Conservation (phyloP, 2,888 invertebrate genomes). For the Tipula confusa region DNA sequence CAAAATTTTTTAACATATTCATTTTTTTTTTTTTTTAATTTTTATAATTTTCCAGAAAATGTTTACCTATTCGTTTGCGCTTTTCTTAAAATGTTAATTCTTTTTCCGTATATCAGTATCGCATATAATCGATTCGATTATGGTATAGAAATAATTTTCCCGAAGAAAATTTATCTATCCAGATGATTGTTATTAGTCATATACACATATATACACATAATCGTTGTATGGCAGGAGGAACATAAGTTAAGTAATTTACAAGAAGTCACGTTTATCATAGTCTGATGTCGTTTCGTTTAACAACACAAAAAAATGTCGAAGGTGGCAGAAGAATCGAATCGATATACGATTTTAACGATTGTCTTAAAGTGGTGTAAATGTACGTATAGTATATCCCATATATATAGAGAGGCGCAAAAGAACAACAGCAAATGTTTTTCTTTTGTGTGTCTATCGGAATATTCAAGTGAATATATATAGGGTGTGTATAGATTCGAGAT, state of each 20-base stretch:
- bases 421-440: too few relatives aligned
- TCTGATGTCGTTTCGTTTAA: background rate
- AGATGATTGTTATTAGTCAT: background rate
- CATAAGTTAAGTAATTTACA: slow-evolving; percentile 25
- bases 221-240: background rate
- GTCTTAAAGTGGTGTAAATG: background rate
- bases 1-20: too few relatives aligned
- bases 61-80: too few relatives aligned
- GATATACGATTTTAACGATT: background rate
- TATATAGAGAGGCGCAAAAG: background rate
- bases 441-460: background rate
- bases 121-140: background rate
- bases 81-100: too few relatives aligned
- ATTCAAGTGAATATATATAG: background rate
- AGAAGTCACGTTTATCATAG: background rate
- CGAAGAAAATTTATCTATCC: background rate
- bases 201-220: background rate
- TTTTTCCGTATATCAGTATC: too few relatives aligned
- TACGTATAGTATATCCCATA: too few relatives aligned
- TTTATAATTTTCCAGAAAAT: too few relatives aligned
- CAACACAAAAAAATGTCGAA: background rate
- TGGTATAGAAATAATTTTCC: background rate
- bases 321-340: background rate
- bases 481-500: background rate
- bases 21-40: too few relatives aligned